These are phyloP conservation scores for Antechinus flavipes DNA, from an alignment of 2,113 vertebrate species.

Conservation along the genomic window DNA sequence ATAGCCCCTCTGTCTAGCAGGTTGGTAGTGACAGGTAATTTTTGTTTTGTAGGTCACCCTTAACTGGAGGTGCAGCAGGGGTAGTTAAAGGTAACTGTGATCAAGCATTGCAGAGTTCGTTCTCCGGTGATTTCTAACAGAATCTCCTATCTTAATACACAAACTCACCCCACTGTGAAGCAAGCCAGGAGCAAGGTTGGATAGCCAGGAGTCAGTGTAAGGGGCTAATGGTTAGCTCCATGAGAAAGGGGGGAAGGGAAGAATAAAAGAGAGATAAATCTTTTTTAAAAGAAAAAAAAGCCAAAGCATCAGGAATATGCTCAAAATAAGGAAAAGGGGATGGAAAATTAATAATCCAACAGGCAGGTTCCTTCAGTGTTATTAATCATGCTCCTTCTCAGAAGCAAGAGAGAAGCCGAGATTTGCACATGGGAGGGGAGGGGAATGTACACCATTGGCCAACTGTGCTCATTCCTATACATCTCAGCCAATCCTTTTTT, in stretches of 20 bases:
- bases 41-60: constrained; percentile 76
- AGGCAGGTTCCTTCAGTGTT: constrained; percentile 90
- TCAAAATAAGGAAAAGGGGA: constrained; percentile 83
- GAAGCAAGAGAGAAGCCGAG: constrained; percentile 84
- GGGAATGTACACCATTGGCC: constrained; percentile 85
- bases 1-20: constrained; percentile 59
- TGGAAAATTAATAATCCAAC: constrained; percentile 93
- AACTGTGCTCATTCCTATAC: constrained; percentile 85
- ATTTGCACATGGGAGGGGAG: constrained; percentile 87
- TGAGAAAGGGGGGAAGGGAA: constrained; percentile 52
- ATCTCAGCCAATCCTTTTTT: constrained; percentile 87
- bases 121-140: constrained; percentile 66
- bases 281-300: constrained; percentile 74
- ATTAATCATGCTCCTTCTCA: constrained; percentile 90
- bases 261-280: constrained; percentile 57
- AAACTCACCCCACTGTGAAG: constrained; percentile 90
- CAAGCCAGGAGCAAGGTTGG: constrained; percentile 83
- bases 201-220: constrained; percentile 81
- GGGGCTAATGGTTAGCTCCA: constrained; percentile 85
- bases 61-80: constrained; percentile 68
- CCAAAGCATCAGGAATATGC: constrained; percentile 82
- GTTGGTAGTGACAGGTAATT: constrained; percentile 53
- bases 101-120: constrained; percentile 73
- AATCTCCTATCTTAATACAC: constrained; percentile 80
- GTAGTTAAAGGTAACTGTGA: constrained; percentile 76